Base-by-base conservation (phyloP, 1,140 invertebrate species). In the Listronotus oregonensis region DNA sequence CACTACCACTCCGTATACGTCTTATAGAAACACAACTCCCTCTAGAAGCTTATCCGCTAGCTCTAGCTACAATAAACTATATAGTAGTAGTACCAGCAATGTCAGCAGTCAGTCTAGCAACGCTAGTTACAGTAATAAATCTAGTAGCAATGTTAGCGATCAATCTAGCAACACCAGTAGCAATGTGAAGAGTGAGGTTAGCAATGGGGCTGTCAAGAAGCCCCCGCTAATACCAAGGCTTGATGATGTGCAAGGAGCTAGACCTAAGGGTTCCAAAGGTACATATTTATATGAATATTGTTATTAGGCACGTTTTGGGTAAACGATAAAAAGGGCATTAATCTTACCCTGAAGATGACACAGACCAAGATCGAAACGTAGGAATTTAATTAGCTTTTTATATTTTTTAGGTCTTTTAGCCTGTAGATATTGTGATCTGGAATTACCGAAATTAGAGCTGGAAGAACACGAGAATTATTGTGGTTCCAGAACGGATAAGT, bases 401-500 rank as follows among this genome's bases (percentile, higher is more conserved):
- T 31, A 10, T 40, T 51, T 59, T 56, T 42, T 42, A 61, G 66
- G 71, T 9, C 43, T 77, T n/a, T 69, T 84, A 31, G 70, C 80
- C 3, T 88, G 86, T 73, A 78, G 82, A 66, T 87, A 81, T 73
- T 89, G 88, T 75, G 83, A 85, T 57, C 69, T 90, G 52, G 85
- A 88, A 63, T 64, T 88, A 8, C 80, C 84, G 0, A 82, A 85
- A n/a, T 68, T 76, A 32, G 83, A 87, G 17, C 63, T 88, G 17
- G 80, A 82, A 0, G 77, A 81, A 6, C 88, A 89, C 75, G 79
- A 85, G 68, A 81, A 83, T 37, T 89, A 88, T 75, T 90, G 88
- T 79, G 87, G 87, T 9, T 82, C 83, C 39, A 78, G 88, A 51
- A 89, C 88, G 6, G 87, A 89, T 72, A 81, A 79, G 57, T 88